Base-by-base conservation (phyloP, 2,113 vertebrate genomes). In the Chloroceryle aenea region DNA sequence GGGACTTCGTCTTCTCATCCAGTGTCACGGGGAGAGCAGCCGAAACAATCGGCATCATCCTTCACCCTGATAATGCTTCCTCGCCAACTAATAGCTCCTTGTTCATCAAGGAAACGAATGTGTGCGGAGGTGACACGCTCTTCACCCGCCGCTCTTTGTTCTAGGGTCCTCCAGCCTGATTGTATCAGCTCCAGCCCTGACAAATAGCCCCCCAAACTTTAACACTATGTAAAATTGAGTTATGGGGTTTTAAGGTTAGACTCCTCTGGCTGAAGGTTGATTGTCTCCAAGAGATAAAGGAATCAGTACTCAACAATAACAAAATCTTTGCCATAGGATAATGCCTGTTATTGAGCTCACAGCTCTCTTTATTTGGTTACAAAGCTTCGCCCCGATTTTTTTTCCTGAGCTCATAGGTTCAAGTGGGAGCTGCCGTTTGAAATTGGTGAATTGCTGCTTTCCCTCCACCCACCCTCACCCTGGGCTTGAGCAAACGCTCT, bases 91-190 rank as follows among this genome's bases (percentile, higher is more conserved):
- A 98, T 98, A 98, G 98, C 95, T 95, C 97, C 97, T 96, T 98
- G 97, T 98, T 98, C 98, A 98, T 98, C 98, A 98, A 97, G 97
- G 97, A 97, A 97, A 98, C 82, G 84, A 96, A 98, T 98, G 98
- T 93, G 84, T 48, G 38, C 1, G 2, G 83, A 97, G 89, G 94
- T 97, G 97, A 97, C 98, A 89, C 6, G 91, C 89, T 97, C 96
- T 94, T 97, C 96, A 97, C 98, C 97, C 97, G 55, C 91, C 26
- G 87, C 97, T 97, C 97, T 97, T 97, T 97, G 98, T 98, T 97
- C 96, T 81, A 78, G 96, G 96, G 93, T 96, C 90, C 93, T 96
- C 97, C 95, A 91, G 97, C 97, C 97, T 95, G 98, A 98, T 98
- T 93, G 47, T 97, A 98, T 98, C 98, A 95, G 97, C 93, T 66